Evolutionary conservation across 2,797 vertebrate genomes (phyloP), one percentile per base, ranked within the genome.

Genomic region (Sternarchorhynchus goeldii): DNA sequence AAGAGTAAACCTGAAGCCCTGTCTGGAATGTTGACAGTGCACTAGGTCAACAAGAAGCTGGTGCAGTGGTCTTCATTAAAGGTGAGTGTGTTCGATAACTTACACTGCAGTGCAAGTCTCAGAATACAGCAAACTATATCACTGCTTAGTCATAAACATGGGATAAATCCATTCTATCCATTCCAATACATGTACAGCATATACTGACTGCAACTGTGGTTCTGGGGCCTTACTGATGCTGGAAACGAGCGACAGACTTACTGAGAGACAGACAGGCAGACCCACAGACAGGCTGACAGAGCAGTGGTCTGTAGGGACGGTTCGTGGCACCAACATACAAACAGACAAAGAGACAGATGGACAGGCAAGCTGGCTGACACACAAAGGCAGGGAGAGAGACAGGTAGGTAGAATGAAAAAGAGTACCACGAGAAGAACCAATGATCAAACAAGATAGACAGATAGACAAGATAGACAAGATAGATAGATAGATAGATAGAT

Each of bases 141-240:
- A 79, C 80, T 82, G 62, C 65, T 60, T 53, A 36, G 74, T 65
- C 45, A 75, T 50, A 75, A 84, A 86, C 86, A 82, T 86, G 83
- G 83, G 84, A 85, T 86, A 85, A 84, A 88, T 87, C 85, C 82
- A 77, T 32, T 78, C 78, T 74, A 79, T 82, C 82, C 34, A 55
- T 67, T 76, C 45, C 56, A 57, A 77, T 75, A 74, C 73, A 76
- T n/a, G 29, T 68, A 50, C 62, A 76, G 36, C 75, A 73, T 78
- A 69, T 75, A 59, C 76, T 75, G 53, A 77, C 71, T 80, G 72
- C 45, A 14, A 73, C 55, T 60, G 58, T 59, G 8, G 57, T 59
- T 50, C 68, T 82, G 60, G 31, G 62, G 64, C 69, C 69, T 73
- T 78, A 83, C 72, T 80, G 79, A 83, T 76, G 73, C 79, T 81